These are phyloP conservation scores for Cyanoramphus novaezelandiae DNA, from an alignment of 2,113 vertebrate genomes.

Conservation along the genomic window DNA sequence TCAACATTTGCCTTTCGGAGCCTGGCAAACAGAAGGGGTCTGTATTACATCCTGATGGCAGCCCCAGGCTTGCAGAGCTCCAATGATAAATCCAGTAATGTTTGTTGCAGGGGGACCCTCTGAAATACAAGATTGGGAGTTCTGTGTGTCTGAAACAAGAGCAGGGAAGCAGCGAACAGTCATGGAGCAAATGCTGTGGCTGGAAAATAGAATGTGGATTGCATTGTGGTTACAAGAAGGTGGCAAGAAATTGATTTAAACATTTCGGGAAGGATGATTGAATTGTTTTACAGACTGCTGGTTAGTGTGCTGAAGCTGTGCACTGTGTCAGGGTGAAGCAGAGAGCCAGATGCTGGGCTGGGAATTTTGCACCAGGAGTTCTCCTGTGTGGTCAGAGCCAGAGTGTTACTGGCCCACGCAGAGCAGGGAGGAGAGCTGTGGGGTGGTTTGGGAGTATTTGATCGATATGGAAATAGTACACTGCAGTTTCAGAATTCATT, in stretches of 20 bases:
- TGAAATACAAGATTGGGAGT: not conserved
- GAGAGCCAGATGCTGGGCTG: not conserved
- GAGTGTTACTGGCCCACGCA: not conserved
- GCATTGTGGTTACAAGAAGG: not conserved
- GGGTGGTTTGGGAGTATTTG: not conserved
- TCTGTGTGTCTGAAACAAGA: not conserved
- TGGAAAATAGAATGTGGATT: not conserved
- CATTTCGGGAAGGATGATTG: not conserved
- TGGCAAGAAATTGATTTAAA: not conserved
- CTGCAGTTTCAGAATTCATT: conserved; percentile 17
- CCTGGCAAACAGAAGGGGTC: conserved; percentile 39
- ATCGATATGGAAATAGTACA: conserved; percentile 31
- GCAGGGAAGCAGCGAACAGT: not conserved
- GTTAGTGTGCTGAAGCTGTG: not conserved
- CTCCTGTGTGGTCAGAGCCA: not conserved
- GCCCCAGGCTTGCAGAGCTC: conserved; percentile 2
- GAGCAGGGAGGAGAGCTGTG: not conserved
- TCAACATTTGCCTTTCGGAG: conserved; percentile 65
- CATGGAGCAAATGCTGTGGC: not conserved
- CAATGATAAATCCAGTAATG: not conserved
- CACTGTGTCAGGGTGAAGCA: not conserved
- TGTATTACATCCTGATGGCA: conserved; percentile 51
- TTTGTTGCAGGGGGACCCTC: not conserved
- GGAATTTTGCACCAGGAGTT: not conserved
- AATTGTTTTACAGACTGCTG: not conserved